Conservation (phyloP, 2,113 vertebrate genomes). For the Leptocoma aspasia region DNA sequence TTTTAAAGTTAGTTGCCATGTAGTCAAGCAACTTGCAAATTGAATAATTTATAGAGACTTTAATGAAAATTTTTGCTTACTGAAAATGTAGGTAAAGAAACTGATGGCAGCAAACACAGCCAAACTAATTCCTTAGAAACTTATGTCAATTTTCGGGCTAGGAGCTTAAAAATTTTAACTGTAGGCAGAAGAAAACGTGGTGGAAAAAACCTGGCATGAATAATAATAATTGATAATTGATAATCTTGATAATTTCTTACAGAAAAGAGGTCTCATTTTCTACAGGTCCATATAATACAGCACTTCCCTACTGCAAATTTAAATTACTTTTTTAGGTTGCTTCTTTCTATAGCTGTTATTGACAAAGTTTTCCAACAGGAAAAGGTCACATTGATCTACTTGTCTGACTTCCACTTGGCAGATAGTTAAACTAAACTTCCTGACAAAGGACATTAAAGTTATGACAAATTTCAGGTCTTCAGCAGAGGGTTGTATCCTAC, state of each 20-base stretch:
- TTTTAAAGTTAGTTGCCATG: background rate
- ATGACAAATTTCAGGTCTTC: background rate
- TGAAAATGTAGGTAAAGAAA: background rate
- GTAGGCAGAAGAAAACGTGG: accelerated
- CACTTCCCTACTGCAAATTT: background rate
- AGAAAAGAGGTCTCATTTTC: background rate
- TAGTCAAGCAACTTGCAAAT: background rate
- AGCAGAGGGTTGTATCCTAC: background rate
- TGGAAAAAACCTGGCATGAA: background rate
- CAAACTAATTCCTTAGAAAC: background rate
- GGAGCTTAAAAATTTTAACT: background rate
- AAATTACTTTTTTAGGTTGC: background rate
- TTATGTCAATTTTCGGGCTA: background rate
- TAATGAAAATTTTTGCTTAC: background rate
- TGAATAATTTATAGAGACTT: background rate
- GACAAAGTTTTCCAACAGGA: background rate
- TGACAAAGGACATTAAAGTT: background rate
- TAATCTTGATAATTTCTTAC: background rate
- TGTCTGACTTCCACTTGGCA: background rate
- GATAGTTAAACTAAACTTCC: background rate
- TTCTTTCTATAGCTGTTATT: background rate
- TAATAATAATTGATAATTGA: too few relatives aligned
- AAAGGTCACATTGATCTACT: background rate
- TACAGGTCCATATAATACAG: background rate
- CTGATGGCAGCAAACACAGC: background rate